phyloP scores from a whole-genome alignment of 1,140 invertebrate genomes.

The Cheumatopsyche charites region DNA sequence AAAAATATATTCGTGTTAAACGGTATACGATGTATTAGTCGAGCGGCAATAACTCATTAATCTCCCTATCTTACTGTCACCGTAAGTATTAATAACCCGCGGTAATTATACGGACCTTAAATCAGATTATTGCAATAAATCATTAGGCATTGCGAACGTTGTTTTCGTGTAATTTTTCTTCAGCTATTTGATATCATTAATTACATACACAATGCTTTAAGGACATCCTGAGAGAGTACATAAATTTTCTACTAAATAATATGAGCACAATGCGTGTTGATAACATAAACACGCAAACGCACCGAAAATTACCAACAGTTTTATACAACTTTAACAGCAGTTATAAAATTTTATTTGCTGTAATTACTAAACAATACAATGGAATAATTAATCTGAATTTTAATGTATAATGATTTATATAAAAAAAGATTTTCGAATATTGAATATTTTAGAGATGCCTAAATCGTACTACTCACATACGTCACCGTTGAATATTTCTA shows the following conservation, averaged over 20 bases:
- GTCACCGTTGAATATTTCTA: background rate
- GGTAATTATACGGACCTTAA: conserved; percentile 10
- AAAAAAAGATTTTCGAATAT: too few species aligned
- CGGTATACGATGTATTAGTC: background rate
- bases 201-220: conserved; percentile 4
- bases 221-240: background rate
- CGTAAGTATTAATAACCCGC: conserved; percentile 13
- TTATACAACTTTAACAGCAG: background rate
- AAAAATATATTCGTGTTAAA: conserved; percentile 1
- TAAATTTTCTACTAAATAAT: conserved; percentile 11
- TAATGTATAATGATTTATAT: too few species aligned
- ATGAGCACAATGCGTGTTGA: conserved; percentile 6
- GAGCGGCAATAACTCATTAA: conserved; percentile 13
- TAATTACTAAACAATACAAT: background rate
- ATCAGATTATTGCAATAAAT: conserved; percentile 17
- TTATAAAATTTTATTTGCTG: background rate
- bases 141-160: background rate
- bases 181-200: background rate
- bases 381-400: background rate
- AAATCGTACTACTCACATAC: too few species aligned
- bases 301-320: conserved; percentile 1
- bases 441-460: too few species aligned
- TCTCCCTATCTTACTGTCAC: conserved; percentile 8
- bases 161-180: background rate
- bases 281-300: background rate